phyloP scores from a whole-genome alignment of 2,888 invertebrate species.

The Desoria tigrina region DNA sequence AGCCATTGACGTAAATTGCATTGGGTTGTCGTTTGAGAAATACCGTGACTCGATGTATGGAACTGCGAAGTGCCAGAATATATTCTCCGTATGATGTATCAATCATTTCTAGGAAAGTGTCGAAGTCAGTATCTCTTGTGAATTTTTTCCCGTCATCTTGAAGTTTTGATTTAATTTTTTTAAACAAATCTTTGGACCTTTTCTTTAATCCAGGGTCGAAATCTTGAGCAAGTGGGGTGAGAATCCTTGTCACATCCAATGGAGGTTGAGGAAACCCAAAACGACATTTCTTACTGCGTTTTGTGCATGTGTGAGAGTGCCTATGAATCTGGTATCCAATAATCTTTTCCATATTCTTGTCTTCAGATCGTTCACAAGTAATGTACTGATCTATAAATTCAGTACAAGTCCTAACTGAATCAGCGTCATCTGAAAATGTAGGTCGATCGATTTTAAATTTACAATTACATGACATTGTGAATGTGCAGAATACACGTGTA shows the following conservation, averaged over 20 bases:
- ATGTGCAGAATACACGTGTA: no score
- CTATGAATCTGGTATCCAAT: conserved; percentile 30
- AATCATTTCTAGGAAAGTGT: background rate
- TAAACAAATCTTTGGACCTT: background rate
- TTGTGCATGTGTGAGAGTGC: conserved; percentile 27
- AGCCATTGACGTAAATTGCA: conserved; percentile 51
- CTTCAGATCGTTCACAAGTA: conserved; percentile 18
- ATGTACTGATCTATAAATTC: conserved; percentile 34
- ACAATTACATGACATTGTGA: no score
- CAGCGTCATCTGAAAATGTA: no score
- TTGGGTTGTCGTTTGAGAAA: conserved; percentile 49
- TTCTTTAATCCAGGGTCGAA: background rate
- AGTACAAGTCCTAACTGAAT: background rate
- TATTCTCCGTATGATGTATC: background rate
- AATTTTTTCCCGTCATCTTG: background rate
- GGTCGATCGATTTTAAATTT: no score
- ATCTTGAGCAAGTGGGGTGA: conserved; percentile 4
- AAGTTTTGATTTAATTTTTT: background rate
- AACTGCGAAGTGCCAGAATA: background rate
- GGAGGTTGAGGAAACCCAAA: conserved; percentile 25
- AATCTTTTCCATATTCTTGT: conserved; percentile 1
- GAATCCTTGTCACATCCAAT: conserved; percentile 2
- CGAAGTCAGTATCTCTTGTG: background rate
- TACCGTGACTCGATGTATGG: conserved; percentile 24
- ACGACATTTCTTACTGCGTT: background rate